Evolutionary conservation across 2,888 invertebrate species (phyloP).

Genomic region (Dryobotodes eremita): DNA sequence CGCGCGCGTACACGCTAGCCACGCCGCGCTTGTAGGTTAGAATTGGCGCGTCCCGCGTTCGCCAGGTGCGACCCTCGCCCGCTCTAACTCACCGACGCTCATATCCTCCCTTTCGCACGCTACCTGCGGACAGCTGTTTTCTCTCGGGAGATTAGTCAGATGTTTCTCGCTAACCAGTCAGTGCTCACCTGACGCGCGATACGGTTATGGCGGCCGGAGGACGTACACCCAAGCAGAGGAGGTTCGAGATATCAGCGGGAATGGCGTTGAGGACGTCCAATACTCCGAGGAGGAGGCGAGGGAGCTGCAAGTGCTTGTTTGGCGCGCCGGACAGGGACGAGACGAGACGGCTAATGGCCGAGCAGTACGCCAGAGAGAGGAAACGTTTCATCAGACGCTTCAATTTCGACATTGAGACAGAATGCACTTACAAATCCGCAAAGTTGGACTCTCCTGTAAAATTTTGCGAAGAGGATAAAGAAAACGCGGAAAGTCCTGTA

Average conservation of each 20-base stretch:
- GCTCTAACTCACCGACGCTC: slow-evolving; percentile 76
- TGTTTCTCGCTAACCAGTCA: slow-evolving; percentile 89
- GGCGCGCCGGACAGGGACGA: slow-evolving; percentile 91
- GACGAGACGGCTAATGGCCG: slow-evolving; percentile 90
- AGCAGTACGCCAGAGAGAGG: slow-evolving; percentile 91
- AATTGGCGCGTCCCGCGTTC: slow-evolving; percentile 85
- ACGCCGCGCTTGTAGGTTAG: slow-evolving; percentile 86
- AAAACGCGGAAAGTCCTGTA: slow-evolving; percentile 81
- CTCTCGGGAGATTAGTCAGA: slow-evolving; percentile 90
- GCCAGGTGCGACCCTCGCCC: slow-evolving; percentile 87
- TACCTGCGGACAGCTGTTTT: slow-evolving; percentile 90
- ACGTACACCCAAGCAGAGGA: slow-evolving; percentile 88
- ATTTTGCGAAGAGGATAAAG: slow-evolving; percentile 85
- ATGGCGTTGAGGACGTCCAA: slow-evolving; percentile 84
- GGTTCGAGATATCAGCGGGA: slow-evolving; percentile 82
- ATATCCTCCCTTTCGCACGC: slow-evolving; percentile 79
- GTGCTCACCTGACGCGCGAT: slow-evolving; percentile 86
- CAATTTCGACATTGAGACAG: slow-evolving; percentile 91
- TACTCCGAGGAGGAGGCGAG: slow-evolving; percentile 84
- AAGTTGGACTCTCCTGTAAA: slow-evolving; percentile 87
- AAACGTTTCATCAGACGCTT: slow-evolving; percentile 91
- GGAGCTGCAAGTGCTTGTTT: slow-evolving; percentile 91
- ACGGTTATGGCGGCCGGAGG: slow-evolving; percentile 86
- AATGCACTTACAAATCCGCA: slow-evolving; percentile 82
- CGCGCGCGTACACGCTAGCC: slow-evolving; percentile 82